A percentile compares a stretch with the other conserved stretches of the same genome.
Conservation (phyloP, 2,888 invertebrate genomes). For the Cheilosia vulpina region DNA sequence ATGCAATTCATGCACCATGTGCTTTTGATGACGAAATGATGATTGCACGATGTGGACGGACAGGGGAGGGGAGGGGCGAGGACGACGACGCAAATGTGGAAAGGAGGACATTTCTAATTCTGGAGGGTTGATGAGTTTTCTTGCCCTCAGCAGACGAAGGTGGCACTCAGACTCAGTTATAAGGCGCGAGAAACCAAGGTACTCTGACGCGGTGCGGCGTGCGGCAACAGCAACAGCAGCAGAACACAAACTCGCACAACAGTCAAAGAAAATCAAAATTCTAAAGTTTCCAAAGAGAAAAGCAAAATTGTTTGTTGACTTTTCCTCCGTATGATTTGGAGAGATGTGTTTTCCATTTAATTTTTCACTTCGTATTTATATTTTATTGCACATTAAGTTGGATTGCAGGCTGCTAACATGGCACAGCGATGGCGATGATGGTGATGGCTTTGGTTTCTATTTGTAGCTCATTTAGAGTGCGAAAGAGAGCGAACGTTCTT, state of each 20-base stretch:
- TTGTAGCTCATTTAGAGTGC: slow-evolving; percentile 64
- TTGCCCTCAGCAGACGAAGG: slow-evolving; percentile 16
- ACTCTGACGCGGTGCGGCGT: not conserved
- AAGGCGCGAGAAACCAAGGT: slow-evolving; percentile 28
- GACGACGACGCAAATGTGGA: not conserved
- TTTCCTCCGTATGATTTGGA: slow-evolving; percentile 60
- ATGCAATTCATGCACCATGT: slow-evolving; percentile 59
- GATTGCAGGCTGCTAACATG: slow-evolving; percentile 25
- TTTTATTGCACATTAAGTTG: slow-evolving; percentile 74
- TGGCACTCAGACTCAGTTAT: not conserved
- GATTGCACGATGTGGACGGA: slow-evolving; percentile 35
- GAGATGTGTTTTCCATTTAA: slow-evolving; percentile 61
- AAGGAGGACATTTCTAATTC: slow-evolving; percentile 62
- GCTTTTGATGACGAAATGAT: slow-evolving; percentile 68
- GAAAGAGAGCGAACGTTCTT: slow-evolving; percentile 22
- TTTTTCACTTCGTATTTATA: slow-evolving; percentile 73
- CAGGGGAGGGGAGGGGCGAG: not conserved
- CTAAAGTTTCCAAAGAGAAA: slow-evolving; percentile 67
- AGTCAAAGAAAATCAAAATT: slow-evolving; percentile 70
- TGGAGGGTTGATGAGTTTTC: slow-evolving; percentile 69
- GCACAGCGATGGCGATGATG: slow-evolving; percentile 9
- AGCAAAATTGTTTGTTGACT: slow-evolving; percentile 69
- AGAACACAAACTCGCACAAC: slow-evolving; percentile 8
- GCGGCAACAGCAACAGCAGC: slow-evolving; percentile 4
- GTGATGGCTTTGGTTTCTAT: slow-evolving; percentile 53